Base-by-base conservation (phyloP, 2,888 invertebrate genomes). In the Tuberolachnus salignus region DNA sequence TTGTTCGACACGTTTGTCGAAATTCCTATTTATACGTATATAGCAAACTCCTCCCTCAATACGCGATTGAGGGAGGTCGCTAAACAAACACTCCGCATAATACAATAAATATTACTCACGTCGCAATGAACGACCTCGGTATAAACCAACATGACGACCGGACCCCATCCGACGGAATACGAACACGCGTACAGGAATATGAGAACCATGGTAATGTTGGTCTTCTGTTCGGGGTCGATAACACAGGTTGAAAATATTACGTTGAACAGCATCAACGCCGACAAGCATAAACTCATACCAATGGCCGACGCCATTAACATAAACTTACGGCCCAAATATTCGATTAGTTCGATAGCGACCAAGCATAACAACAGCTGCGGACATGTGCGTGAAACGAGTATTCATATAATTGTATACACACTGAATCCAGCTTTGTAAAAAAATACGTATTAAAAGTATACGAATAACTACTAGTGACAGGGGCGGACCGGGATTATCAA, bases 131-230 rank as follows among this genome's bases (percentile, higher is more conserved):
- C 26, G 14, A 49, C 34, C 26, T 72, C 72, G 2, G 72, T 51
- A 6, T 72, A 72, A 14, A 72, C 16, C 16, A 61, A 16, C 34
- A 61, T 46, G 10, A 72, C 61, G 19, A 72, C 34, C 3, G 72
- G 19, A 8, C 72, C 72, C 72, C 72, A 72, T 72, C 72, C 72
- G 6, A 72, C 13, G 10, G 72, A 72, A 61, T 72, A 72, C 11
- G 61, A 61, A 0, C 59, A 61, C 10, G 34, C 1, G 21, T 72
- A 72, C 21, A 51, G 0, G 10, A 4, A 13, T 1, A 72, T 8
- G 4, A 72, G 49, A n/a, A 19, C 2, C 4, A 34, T 3, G 34
- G 51, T 1, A 14, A 49, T 11, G 10, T 13, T 10, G 3, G 6
- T 34, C 34, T 34, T 34, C 34, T 13, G 10, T 11, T 16, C 3